These are phyloP conservation scores for Sarcophaga variegata DNA, from an alignment of 2,888 invertebrate species.

Conservation along the genomic window DNA sequence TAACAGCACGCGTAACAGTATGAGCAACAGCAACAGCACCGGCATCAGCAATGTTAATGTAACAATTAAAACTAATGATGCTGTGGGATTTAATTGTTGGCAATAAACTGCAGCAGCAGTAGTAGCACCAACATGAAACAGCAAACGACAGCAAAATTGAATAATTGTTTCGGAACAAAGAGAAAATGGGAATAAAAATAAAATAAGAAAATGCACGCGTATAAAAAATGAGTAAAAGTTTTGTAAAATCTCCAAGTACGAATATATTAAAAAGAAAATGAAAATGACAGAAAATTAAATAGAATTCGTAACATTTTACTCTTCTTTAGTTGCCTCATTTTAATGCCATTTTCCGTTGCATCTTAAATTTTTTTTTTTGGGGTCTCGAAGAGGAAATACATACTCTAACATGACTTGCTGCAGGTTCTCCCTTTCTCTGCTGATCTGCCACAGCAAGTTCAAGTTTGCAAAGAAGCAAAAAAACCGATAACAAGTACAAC, in stretches of 20 bases:
- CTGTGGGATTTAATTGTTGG: slow-evolving; percentile 60
- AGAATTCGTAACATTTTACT: slow-evolving; percentile 23
- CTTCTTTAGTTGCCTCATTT: not conserved
- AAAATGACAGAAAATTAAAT: slow-evolving; percentile 3
- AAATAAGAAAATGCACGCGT: not conserved
- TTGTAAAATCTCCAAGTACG: slow-evolving; percentile 3
- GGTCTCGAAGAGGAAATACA: slow-evolving; percentile 14
- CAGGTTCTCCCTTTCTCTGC: not conserved
- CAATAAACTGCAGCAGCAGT: slow-evolving; percentile 49
- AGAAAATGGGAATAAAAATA: not conserved
- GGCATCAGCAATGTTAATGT: slow-evolving; percentile 8
- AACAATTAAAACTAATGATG: slow-evolving; percentile 57
- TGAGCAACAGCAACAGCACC: not conserved
- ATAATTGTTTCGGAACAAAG: slow-evolving; percentile 30
- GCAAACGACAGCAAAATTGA: slow-evolving; percentile 11
- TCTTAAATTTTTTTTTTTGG: not conserved
- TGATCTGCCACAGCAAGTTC: slow-evolving; percentile 41
- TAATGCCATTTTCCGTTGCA: not conserved
- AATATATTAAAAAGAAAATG: not conserved
- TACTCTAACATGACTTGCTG: slow-evolving; percentile 2
- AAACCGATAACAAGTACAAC: not conserved
- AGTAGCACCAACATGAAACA: not conserved
- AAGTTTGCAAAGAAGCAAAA: slow-evolving; percentile 46
- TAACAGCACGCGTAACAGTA: not conserved
- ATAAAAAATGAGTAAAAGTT: slow-evolving; percentile 11